Evolutionary conservation across 2,888 invertebrate species (phyloP).

Genomic region (Harpalus rufipes): DNA sequence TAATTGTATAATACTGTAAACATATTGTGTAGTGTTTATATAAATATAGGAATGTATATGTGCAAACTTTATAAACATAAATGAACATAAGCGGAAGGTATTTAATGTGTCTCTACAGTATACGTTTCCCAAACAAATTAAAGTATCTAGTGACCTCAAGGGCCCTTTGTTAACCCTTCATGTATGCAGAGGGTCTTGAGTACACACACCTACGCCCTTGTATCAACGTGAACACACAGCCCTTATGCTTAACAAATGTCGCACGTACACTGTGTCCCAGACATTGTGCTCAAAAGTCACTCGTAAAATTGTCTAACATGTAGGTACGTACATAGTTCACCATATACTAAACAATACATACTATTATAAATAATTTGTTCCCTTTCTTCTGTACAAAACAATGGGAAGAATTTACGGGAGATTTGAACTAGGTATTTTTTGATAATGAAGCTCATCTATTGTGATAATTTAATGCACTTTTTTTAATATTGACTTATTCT

Average conservation of each 20-base stretch:
- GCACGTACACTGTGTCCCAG: neutral
- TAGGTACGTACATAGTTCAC: no score
- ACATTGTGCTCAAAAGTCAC: neutral
- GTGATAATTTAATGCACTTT: no score
- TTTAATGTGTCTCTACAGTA: slow-evolving; percentile 46
- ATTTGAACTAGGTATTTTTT: no score
- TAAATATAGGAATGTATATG: neutral
- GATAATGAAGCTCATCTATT: no score
- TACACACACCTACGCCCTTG: slow-evolving; percentile 15
- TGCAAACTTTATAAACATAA: slow-evolving; percentile 19
- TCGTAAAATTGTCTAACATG: no score
- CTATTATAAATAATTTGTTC: no score
- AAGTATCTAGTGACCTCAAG: slow-evolving; percentile 55
- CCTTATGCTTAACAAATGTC: neutral
- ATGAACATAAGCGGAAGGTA: slow-evolving; percentile 30
- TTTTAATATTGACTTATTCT: no score
- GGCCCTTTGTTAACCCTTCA: slow-evolving; percentile 51
- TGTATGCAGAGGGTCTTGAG: slow-evolving; percentile 43
- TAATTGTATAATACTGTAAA: no score
- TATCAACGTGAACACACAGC: neutral
- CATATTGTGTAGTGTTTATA: no score
- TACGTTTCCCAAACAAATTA: slow-evolving; percentile 52
- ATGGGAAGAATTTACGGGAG: no score
- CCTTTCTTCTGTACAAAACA: no score
- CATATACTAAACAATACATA: no score